These are phyloP conservation scores for Ophion obscuratus DNA, from an alignment of 2,888 invertebrate genomes.

Conservation along the genomic window DNA sequence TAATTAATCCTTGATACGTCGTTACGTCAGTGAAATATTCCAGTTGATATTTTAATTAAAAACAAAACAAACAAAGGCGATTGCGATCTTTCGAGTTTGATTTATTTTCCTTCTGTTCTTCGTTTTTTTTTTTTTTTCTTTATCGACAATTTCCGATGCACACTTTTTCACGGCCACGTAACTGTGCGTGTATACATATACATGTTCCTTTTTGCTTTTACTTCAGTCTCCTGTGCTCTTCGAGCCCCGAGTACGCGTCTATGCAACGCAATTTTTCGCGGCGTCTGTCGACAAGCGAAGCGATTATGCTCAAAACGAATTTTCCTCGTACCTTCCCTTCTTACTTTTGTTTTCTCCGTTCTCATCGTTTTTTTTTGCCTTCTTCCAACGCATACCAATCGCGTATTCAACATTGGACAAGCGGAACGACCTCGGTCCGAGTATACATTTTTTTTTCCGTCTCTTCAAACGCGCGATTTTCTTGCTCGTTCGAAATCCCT, in stretches of 20 bases:
- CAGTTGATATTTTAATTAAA: constrained; percentile 46
- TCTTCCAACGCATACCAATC: background rate
- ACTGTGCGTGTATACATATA: background rate
- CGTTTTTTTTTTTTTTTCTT: constrained; percentile 22
- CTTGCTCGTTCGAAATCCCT: constrained; percentile 8
- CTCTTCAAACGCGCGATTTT: constrained; percentile 19
- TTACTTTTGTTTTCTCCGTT: background rate
- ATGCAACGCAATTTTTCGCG: background rate
- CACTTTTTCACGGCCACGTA: constrained; percentile 3
- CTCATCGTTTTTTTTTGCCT: background rate
- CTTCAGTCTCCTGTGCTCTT: constrained; percentile 4
- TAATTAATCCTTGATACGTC: constrained; percentile 2
- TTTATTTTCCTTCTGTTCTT: constrained; percentile 48
- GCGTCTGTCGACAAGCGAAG: background rate
- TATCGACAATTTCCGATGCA: constrained; percentile 15
- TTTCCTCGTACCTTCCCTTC: background rate
- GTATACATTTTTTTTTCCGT: background rate
- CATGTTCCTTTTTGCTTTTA: constrained; percentile 7
- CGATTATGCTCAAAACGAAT: constrained; percentile 31
- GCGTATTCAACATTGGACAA: constrained; percentile 1
- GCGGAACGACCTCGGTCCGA: constrained; percentile 1
- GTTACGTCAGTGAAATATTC: constrained; percentile 37
- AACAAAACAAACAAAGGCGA: constrained; percentile 23
- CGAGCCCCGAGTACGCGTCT: background rate
- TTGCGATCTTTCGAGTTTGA: constrained; percentile 51